phyloP scores from a whole-genome alignment of 2,888 invertebrate genomes.

The Pollenia labialis region DNA sequence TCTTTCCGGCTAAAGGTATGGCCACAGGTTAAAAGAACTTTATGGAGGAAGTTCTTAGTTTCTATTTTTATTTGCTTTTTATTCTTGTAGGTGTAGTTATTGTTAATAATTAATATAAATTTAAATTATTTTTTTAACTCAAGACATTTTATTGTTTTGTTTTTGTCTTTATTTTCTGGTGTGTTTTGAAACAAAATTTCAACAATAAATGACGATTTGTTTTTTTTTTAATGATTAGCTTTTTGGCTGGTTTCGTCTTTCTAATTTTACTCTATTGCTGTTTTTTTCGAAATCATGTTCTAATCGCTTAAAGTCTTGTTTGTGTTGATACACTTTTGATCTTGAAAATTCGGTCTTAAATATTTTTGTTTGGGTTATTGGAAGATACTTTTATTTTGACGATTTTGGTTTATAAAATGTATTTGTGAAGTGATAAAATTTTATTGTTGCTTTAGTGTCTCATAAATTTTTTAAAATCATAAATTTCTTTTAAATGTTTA shows the following conservation, averaged over 20 bases:
- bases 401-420: not conserved
- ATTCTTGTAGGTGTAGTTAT: not conserved
- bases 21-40: conserved; percentile 63
- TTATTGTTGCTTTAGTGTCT: conserved; percentile 37
- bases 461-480: conserved; percentile 33
- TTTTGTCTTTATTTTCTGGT: not conserved
- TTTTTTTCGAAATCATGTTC: conserved; percentile 3
- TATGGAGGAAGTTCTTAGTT: conserved; percentile 50
- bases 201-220: conserved; percentile 3
- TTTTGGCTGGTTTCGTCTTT: conserved; percentile 5
- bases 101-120: conserved; percentile 25
- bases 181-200: conserved; percentile 1
- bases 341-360: conserved; percentile 46
- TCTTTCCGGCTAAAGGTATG: conserved; percentile 49
- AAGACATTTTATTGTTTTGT: conserved; percentile 15
- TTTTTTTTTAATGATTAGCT: not conserved
- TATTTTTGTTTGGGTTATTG: not conserved
- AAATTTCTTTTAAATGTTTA: conserved; percentile 25
- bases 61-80: conserved; percentile 18
- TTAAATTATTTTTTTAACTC: conserved; percentile 46
- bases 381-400: conserved; percentile 8
- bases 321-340: conserved; percentile 62
- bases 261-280: not conserved
- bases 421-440: conserved; percentile 49
- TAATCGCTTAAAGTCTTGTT: not conserved